Conservation (phyloP, 2,888 invertebrate genomes). For the Machimus rusticus region DNA sequence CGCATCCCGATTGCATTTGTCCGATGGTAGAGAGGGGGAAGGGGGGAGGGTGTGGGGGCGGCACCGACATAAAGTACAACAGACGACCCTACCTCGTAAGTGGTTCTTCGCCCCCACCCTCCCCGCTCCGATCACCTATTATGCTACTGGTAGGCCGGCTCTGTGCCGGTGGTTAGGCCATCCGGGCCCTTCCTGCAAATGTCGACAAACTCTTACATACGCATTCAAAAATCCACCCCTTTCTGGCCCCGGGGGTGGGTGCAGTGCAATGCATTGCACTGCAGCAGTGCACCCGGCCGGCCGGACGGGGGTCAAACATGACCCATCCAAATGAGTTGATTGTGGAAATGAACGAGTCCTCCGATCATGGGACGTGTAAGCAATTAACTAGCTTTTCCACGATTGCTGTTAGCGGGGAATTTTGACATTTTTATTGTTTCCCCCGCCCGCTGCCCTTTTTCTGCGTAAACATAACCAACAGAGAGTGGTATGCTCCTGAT, state of each 20-base stretch:
- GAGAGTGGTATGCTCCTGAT: not conserved
- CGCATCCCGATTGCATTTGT: slow-evolving; percentile 14
- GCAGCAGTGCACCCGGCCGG: not conserved
- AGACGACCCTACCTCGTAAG: not conserved
- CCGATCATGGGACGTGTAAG: not conserved
- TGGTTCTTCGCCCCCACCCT: not conserved
- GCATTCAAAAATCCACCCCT: not conserved
- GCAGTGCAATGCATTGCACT: not conserved
- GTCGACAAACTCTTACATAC: not conserved
- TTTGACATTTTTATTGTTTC: slow-evolving; percentile 20
- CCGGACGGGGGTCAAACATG: slow-evolving; percentile 21
- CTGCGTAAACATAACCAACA: not conserved
- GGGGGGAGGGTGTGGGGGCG: not conserved
- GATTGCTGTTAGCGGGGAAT: not conserved
- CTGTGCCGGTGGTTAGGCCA: not conserved
- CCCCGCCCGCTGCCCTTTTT: not conserved
- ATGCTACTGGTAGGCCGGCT: not conserved
- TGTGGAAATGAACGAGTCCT: not conserved
- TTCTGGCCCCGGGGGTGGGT: not conserved
- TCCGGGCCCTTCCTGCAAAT: not conserved
- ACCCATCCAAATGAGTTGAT: slow-evolving; percentile 21
- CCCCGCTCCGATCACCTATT: not conserved
- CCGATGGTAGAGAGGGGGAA: not conserved
- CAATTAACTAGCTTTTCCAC: slow-evolving; percentile 14
- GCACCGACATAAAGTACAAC: not conserved